Evolutionary conservation across 2,113 vertebrate genomes (phyloP).

Genomic region (Romanogobio albipinnatus): DNA sequence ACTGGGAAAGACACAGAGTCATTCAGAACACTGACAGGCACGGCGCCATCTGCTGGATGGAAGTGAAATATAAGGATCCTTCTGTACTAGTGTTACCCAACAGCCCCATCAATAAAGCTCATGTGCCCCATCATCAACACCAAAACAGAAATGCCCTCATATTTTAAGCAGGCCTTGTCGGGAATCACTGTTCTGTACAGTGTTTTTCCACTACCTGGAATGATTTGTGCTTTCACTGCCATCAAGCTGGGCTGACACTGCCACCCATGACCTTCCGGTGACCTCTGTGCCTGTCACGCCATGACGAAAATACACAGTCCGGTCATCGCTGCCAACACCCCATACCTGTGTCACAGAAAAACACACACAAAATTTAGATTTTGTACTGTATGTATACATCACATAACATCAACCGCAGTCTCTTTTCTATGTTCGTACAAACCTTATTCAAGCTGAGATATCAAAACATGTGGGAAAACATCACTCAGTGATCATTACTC

Average conservation of each 20-base stretch:
- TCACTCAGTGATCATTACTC: background rate
- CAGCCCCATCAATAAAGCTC: too few relatives aligned
- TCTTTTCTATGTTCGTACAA: background rate
- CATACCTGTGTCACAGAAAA: constrained; percentile 81
- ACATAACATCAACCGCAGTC: background rate
- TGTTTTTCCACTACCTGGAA: constrained; percentile 50
- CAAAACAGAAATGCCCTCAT: too few relatives aligned
- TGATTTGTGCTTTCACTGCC: constrained; percentile 63
- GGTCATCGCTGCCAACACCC: constrained; percentile 87
- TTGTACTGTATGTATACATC: too few relatives aligned
- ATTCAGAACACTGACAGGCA: background rate
- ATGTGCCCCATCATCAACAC: too few relatives aligned
- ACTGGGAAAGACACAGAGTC: constrained; percentile 5
- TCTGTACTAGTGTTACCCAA: too few relatives aligned
- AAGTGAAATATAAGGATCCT: too few relatives aligned
- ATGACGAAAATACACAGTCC: constrained; percentile 89
- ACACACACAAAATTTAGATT: background rate
- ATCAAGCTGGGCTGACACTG: constrained; percentile 81
- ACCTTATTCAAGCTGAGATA: background rate
- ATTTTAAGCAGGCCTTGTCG: background rate
- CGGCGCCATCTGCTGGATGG: constrained; percentile 30
- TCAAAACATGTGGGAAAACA: background rate
- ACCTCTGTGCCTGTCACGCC: constrained; percentile 89
- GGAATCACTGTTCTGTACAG: background rate
- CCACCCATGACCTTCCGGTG: constrained; percentile 91